Evolutionary conservation across 2,797 vertebrate genomes (phyloP), one percentile per base, ranked within the genome.

Genomic region (Acropternis orthonyx): DNA sequence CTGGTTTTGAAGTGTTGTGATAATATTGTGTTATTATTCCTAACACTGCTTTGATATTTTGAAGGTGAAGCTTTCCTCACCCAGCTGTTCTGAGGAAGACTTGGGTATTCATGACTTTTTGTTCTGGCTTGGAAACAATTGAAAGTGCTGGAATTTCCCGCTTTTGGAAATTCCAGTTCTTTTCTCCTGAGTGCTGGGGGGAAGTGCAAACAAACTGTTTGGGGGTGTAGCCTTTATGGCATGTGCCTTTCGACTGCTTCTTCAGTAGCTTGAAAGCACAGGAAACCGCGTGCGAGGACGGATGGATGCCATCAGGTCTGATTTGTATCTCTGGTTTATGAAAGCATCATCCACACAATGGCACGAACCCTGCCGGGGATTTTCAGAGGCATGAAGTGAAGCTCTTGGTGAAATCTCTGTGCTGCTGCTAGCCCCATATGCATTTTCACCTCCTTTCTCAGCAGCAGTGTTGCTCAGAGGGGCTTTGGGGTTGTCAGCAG

Each of bases 131-230:
- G 95, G 95, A 96, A 96, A 94, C 93, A 95, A 97, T 78, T 95
- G 95, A 96, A 97, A 96, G 93, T 88, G 89, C 62, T 92, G 96
- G 95, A 95, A 97, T 88, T 97, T 94, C 96, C 95, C 89, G 32
- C 89, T 89, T 96, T 95, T 91, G 92, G 96, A 94, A 96, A 94
- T 96, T 93, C 95, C 95, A 95, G 82, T 89, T 91, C 84, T 95
- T 95, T 91, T 80, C 76, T 92, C 55, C 72, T 3, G 26, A 76
- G 62, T 9, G 9, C 48, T 69, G 76, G 77, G 76, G 76, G 94
- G 84, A 93, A 92, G 69, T 59, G 82, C 94, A 95, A 89, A 85
- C 73, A 54, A 93, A 67, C 78, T 80, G 59, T 91, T 94, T 85
- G 88, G 94, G 86, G 93, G 92, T 71, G 94, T 93, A 89, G 80